Base-by-base conservation (phyloP, 2,797 vertebrate species). In the Anableps anableps region DNA sequence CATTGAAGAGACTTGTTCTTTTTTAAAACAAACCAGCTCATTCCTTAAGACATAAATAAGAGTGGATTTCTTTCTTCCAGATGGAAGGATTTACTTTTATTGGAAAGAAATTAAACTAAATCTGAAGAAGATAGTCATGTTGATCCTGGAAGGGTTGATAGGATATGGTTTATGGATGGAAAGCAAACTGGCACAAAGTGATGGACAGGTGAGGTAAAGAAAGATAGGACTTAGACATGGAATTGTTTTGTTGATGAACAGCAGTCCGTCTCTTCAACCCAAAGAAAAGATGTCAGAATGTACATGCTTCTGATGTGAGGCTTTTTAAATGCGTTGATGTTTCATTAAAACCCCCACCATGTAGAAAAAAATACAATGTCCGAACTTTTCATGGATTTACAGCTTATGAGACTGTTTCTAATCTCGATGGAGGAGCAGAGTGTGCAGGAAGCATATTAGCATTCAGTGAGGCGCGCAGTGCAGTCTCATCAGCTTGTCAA, bases 401-500 rank as follows among this genome's bases (percentile, higher is more conserved):
- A 23, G 43, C 1, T 11, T 23, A 48, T 38, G 14, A 76, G 53
- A 62, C 78, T 70, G 75, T 23, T 79, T 75, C 60, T 74, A 79
- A 79, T 48, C 43, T 72, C 66, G 17, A 29, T 51, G 45, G 55
- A 62, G 75, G 74, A 70, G 74, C 77, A 43, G 47, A 55, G 48
- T 5, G 41, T 36, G 72, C 87, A 51, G 0, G 66, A 51, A 4
- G 73, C 55, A 3, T n/a, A 90, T 94, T 88, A 89, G 88, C 84
- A 92, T 91, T 91, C 91, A 45, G 83, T 0, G 80, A 14, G 64
- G 73, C 66, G 8, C 48, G 31, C n/a, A 17, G 76, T 23, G 80
- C 83, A 47, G 81, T 73, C 92, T 91, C 91, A 89, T 91, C 90
- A 89, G 88, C 91, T 90, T 92, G 90, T 93, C 92, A 92, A 84